Base-by-base conservation (phyloP, 2,888 invertebrate species). In the Sphinx pinastri region DNA sequence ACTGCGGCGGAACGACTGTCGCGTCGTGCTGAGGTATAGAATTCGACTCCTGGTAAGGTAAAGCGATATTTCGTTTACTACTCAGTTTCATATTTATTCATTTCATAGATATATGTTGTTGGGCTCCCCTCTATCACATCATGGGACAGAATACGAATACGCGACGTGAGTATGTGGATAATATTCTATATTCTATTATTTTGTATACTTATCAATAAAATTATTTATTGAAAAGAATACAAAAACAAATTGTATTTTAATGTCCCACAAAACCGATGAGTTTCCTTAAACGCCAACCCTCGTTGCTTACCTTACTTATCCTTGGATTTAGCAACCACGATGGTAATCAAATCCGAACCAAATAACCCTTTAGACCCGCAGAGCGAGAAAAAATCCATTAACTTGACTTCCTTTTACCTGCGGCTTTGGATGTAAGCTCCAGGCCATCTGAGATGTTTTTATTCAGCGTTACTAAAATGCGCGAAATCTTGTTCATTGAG, bases 291-390 rank as follows among this genome's bases (percentile, higher is more conserved):
- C 66, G n/a, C 47, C 7, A 10, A 58, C 51, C 67, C 51, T 68
- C 52, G 25, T 31, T 68, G 31, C 55, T 70, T 31, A 67, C 49
- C 57, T 49, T 74, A 75, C 75, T 79, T 80, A 81, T 77, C 77
- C 77, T 74, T 70, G 74, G 75, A 75, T 78, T 80, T 76, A 75
- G 78, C 77, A 77, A 77, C 79, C 76, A 74, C 78, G 75, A 80
- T 78, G 73, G 80, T 81, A 83, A 84, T 84, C 81, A 81, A 81
- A 84, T 79, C 78, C 73, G 74, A 75, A 73, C 78, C 68, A 71
- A 70, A 69, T 73, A 75, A 79, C 78, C 81, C 76, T 81, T 81
- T 77, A 19, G 71, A 78, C 74, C 77, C 72, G 71, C 57, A 69
- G 70, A 71, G 77, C 19, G 63, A 47, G 71, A 76, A 75, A 78